Evolutionary conservation across 2,113 vertebrate species (phyloP).

Genomic region (Grammomys dolichurus): DNA sequence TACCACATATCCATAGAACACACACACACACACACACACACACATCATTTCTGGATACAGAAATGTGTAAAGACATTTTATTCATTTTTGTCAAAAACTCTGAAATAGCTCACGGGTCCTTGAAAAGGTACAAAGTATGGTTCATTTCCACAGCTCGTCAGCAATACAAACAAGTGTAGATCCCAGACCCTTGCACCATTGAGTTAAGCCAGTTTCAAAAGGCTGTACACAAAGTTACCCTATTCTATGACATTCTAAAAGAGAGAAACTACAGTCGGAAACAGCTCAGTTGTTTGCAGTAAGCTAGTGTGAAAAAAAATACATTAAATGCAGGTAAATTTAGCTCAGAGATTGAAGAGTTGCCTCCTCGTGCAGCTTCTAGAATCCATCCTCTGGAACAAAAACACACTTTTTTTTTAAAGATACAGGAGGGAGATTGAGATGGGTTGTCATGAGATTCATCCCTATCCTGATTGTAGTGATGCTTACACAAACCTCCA

Average conservation of each 20-base stretch:
- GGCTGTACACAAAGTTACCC: neutral
- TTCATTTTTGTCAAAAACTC: conserved; percentile 26
- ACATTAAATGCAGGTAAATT: neutral
- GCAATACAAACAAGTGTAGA: neutral
- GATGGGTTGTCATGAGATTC: neutral
- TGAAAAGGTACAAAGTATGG: neutral
- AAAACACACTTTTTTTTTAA: neutral
- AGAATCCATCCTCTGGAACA: neutral
- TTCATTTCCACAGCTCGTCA: neutral
- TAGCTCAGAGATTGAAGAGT: neutral
- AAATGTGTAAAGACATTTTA: neutral
- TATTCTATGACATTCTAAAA: neutral
- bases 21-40: neutral
- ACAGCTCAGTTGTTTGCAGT: neutral
- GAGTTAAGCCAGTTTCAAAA: neutral
- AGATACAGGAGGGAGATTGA: neutral
- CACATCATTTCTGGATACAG: neutral
- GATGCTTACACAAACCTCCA: neutral
- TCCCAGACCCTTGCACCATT: neutral
- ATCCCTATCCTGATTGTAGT: neutral
- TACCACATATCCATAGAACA: neutral
- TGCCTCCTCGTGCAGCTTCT: neutral
- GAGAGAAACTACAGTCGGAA: neutral
- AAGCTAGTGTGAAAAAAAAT: neutral
- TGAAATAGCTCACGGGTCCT: neutral